Evolutionary conservation across 1,140 invertebrate genomes (phyloP).

Genomic region (Megathymus violae): DNA sequence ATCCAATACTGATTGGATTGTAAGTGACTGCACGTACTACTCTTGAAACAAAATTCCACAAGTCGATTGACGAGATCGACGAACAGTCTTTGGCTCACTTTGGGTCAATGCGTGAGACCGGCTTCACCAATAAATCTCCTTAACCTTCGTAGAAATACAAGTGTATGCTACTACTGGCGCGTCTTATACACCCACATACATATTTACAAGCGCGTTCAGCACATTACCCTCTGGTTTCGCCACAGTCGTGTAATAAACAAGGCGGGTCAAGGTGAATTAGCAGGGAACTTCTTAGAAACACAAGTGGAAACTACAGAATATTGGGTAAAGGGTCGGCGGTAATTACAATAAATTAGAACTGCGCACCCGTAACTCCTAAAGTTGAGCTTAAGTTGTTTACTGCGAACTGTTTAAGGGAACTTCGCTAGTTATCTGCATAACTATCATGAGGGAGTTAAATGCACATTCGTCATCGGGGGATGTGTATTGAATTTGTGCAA

Average conservation of each 20-base stretch:
- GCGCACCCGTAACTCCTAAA: slow-evolving; percentile 17
- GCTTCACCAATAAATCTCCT: too few relatives aligned
- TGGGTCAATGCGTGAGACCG: too few relatives aligned
- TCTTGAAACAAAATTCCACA: too few relatives aligned
- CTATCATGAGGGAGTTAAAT: slow-evolving; percentile 4
- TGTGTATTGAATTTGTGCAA: too few relatives aligned
- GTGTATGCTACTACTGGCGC: too few relatives aligned
- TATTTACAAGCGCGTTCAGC: too few relatives aligned
- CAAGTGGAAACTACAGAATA: slow-evolving; percentile 18
- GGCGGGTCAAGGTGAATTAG: slow-evolving; percentile 23
- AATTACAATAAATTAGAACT: slow-evolving; percentile 34
- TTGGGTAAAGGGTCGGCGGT: slow-evolving; percentile 27
- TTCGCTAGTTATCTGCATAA: slow-evolving; percentile 20
- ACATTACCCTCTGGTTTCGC: not conserved
- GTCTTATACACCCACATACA: not conserved
- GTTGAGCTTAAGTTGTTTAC: slow-evolving; percentile 11
- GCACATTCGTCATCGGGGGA: too few relatives aligned
- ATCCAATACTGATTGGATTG: too few relatives aligned
- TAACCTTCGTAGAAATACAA: too few relatives aligned
- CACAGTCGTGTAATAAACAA: not conserved
- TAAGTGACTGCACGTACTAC: too few relatives aligned
- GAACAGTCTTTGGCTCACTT: too few relatives aligned
- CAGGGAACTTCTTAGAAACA: slow-evolving; percentile 10
- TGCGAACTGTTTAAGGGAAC: slow-evolving; percentile 16
- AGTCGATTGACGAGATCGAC: too few relatives aligned